Base-by-base conservation (phyloP, 2,797 vertebrate genomes). In the Cryptoblepharus egeriae region DNA sequence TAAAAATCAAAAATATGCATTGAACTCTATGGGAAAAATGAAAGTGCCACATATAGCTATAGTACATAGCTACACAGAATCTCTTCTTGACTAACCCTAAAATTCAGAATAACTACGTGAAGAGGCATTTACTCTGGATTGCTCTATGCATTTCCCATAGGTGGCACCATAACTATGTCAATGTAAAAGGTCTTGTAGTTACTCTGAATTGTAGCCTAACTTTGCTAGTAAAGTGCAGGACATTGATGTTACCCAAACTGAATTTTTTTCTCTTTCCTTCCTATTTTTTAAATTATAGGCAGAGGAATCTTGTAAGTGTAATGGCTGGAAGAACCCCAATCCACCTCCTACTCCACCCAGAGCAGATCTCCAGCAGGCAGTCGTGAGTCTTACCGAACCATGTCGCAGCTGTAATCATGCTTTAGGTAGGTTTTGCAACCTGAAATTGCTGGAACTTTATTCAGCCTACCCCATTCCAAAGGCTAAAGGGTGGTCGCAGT, bases 321-420 rank as follows among this genome's bases (percentile, higher is more conserved):
- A 99, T 67, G 98, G 99, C 91, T 99, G 99, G 99, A 99, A 99
- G 93, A 99, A 97, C 92, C 98, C 98, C 88, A 99, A 98, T 81
- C 98, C 98, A 0, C 98, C 98, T 55, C 97, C 98, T 0, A 99
- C 98, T 1, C 98, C 98, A 0, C 98, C 99, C 3, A 96, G 98
- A 82, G 97, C 97, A 0, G 97, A 98, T 81, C 96, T 99, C 92
- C 98, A 96, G 93, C 96, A 97, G 89, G 95, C 88, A 1, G 83
- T 95, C 0, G 97, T 97, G 65, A 98, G 96, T 92, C 96, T 99
- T 37, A 96, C 95, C 0, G 98, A 99, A 84, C 98, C 97, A 18
- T 99, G 99, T 81, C 96, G 98, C 82, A 99, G 99, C 92, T 99
- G 99, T 94, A 98, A 96, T 88, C 99, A 99, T 79, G 93, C 97